Percentiles rank a stretch among this genome's conserved stretches.
Conservation (phyloP, 2,113 vertebrate species). For the Mungos mungo region DNA sequence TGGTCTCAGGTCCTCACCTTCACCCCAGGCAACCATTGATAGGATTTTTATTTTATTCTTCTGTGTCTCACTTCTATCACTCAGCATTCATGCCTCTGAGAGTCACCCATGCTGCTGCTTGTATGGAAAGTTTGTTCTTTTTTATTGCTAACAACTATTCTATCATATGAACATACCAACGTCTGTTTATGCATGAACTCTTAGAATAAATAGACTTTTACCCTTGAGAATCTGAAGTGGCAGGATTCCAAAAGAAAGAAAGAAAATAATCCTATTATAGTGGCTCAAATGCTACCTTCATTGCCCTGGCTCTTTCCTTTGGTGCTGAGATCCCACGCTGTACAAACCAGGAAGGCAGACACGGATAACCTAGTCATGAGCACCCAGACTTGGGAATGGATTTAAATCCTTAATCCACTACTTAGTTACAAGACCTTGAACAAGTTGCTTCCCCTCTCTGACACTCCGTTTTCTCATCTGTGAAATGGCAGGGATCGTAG, state of each 20-base stretch:
- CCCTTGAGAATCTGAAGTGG: neutral
- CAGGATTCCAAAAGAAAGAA: neutral
- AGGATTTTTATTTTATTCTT: neutral
- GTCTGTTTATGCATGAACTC: neutral
- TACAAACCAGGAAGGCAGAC: neutral
- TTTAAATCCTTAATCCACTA: neutral
- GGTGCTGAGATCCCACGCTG: neutral
- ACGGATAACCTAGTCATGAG: neutral
- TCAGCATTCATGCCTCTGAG: neutral
- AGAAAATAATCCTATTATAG: neutral
- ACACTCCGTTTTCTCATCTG: neutral
- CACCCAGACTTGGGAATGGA: neutral
- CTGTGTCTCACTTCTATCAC: neutral
- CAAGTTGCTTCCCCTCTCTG: neutral
- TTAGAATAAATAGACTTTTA: neutral
- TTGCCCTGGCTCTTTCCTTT: neutral
- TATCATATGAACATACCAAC: neutral
- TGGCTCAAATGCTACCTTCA: neutral
- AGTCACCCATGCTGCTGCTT: neutral
- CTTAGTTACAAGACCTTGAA: neutral
- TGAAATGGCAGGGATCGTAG: neutral
- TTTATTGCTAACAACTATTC: neutral
- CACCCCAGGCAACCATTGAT: neutral
- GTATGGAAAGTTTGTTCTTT: neutral
- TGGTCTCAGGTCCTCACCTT: neutral